phyloP scores from a whole-genome alignment of 2,113 vertebrate genomes.

The Coracopsis vasa region DNA sequence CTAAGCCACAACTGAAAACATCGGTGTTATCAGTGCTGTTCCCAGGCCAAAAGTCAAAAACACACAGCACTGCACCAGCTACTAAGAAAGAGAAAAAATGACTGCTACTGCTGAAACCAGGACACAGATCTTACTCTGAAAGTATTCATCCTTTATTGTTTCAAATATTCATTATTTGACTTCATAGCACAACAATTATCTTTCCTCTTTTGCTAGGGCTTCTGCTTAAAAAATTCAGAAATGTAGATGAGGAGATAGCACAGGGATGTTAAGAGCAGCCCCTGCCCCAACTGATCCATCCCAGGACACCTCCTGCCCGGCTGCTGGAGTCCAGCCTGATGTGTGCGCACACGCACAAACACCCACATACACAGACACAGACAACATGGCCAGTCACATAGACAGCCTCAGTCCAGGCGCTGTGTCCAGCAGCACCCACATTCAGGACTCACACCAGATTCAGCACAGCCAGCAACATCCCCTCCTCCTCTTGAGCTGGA shows the following conservation, averaged over 20 bases:
- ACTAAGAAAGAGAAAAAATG: too few relatives aligned
- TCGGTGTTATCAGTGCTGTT: too few relatives aligned
- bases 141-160: background rate
- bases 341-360: background rate
- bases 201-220: background rate
- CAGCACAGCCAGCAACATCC: background rate
- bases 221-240: background rate
- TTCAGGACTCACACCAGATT: background rate
- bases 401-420: rapidly evolving
- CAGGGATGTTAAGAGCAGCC: background rate
- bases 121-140: background rate
- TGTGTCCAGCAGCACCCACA: background rate
- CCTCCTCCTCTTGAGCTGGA: background rate
- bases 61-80: too few relatives aligned
- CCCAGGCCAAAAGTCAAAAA: too few relatives aligned
- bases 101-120: too few relatives aligned
- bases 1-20: too few relatives aligned
- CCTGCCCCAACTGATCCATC: background rate
- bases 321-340: background rate
- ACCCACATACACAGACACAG: background rate
- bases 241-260: background rate
- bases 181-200: background rate
- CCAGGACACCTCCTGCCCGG: rapidly evolving
- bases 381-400: rapidly evolving
- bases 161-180: background rate